Conservation (phyloP, 2,113 vertebrate species). For the Notarius lentiginosus region DNA sequence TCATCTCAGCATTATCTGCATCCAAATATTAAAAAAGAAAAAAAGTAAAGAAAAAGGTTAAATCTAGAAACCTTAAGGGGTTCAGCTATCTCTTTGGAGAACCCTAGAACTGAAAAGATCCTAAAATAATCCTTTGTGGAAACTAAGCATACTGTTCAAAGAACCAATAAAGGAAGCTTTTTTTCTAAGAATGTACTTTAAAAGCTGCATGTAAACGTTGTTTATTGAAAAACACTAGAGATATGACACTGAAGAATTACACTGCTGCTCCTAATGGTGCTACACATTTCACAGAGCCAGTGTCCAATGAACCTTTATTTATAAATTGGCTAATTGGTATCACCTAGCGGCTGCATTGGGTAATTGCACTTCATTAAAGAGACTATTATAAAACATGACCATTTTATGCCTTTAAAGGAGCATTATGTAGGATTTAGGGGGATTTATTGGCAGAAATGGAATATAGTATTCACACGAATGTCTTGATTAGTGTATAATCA, state of each 20-base stretch:
- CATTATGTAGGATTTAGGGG: not conserved
- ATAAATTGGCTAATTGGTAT: not conserved
- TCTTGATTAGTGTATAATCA: too few relatives aligned
- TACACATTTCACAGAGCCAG: not conserved
- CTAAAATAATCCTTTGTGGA: not conserved
- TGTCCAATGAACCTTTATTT: not conserved
- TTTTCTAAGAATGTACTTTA: not conserved
- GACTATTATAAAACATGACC: not conserved
- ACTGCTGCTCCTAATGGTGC: not conserved
- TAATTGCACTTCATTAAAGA: not conserved
- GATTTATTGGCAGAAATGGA: not conserved
- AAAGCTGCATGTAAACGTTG: not conserved
- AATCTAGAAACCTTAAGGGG: not conserved
- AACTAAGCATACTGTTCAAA: not conserved
- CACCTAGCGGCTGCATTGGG: not conserved
- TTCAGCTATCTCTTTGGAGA: not conserved
- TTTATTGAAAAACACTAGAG: not conserved
- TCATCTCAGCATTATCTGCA: not conserved
- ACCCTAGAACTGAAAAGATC: not conserved
- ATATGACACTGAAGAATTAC: not conserved
- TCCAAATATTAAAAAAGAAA: not conserved
- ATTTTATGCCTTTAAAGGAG: not conserved
- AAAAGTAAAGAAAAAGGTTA: not conserved
- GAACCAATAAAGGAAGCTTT: not conserved
- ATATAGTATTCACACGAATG: too few relatives aligned